Evolutionary conservation across 1,140 invertebrate species (phyloP), one percentile per base, ranked within the genome.

Genomic region (Aphelinus atriplicis): DNA sequence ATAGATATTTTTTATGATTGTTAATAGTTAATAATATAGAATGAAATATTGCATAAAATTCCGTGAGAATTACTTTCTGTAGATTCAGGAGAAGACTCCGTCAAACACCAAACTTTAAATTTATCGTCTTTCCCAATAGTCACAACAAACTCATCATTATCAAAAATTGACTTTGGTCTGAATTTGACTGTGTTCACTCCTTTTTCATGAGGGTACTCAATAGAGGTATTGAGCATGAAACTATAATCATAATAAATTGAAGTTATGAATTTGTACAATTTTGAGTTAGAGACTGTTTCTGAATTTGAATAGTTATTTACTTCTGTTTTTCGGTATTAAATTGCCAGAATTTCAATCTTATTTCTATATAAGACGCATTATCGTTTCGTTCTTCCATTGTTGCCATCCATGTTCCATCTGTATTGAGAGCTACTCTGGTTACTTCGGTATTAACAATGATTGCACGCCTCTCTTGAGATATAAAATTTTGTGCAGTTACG

Each of bases 291-390:
- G 57, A 58, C 64, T 56, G 26, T 43, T 70, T 65, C 3, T 73
- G 45, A 63, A 56, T 66, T 62, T 61, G 48, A 70, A 53, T 45
- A 50, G 64, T 51, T 71, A 61, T 82, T 87, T 87, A 95, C 93
- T 82, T 90, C 85, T 94, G 93, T 58, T 90, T 87, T 5, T 89
- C 84, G 2, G 83, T 77, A 76, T 92, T 84, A 81, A 90, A 95
- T 64, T 89, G 81, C 95, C 95, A 97, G 84, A 96, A 96, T 82
- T 96, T 96, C 0, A 97, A 84, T 56, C 91, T 85, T 1, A 93
- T 86, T 87, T 96, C 93, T 3, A 89, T 86, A 50, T 81, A 85
- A 1, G 90, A 89, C 73, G 90, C 84, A 60, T 87, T 85, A 75
- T 91, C 89, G 77, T 53, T 53, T 78, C 93, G 90, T 62, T 90